Percentiles rank a stretch among this genome's conserved stretches.
Evolutionary conservation across 2,888 invertebrate species (phyloP).

Genomic region (Stegana nigrithorax): DNA sequence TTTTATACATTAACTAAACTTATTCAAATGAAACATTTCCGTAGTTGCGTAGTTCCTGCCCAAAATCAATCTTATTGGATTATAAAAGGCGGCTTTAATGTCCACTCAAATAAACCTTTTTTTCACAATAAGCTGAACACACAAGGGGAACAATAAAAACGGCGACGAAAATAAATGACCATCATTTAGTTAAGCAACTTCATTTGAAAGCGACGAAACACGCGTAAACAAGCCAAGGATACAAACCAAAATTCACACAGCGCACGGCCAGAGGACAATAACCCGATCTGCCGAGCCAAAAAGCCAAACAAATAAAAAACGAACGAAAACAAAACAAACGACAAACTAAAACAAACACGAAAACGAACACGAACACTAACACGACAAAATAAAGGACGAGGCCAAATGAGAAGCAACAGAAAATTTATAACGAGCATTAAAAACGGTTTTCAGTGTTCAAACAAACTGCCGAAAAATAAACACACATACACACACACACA

Average conservation of each 20-base stretch:
- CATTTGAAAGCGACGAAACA: neutral
- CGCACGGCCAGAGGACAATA: slow-evolving; percentile 45
- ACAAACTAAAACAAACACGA: neutral
- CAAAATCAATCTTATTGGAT: no score
- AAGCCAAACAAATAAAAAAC: slow-evolving; percentile 17
- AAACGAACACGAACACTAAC: neutral
- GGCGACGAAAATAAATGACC: neutral
- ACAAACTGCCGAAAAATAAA: slow-evolving; percentile 39
- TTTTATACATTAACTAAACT: no score
- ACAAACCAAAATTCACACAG: slow-evolving; percentile 38
- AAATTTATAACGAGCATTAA: slow-evolving; percentile 54
- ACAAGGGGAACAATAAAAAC: slow-evolving; percentile 15
- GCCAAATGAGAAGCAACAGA: slow-evolving; percentile 19
- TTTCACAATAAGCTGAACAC: slow-evolving; percentile 4
- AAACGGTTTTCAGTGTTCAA: slow-evolving; percentile 49
- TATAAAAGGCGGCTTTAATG: no score
- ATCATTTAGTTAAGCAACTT: neutral
- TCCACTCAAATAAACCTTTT: no score
- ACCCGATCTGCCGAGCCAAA: slow-evolving; percentile 39
- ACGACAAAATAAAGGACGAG: neutral
- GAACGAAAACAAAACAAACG: neutral
- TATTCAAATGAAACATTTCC: no score
- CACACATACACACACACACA: no score
- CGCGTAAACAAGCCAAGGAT: slow-evolving; percentile 39
- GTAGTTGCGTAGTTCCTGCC: no score